phyloP scores from a whole-genome alignment of 2,113 vertebrate species.

The Bambusicola thoracicus region DNA sequence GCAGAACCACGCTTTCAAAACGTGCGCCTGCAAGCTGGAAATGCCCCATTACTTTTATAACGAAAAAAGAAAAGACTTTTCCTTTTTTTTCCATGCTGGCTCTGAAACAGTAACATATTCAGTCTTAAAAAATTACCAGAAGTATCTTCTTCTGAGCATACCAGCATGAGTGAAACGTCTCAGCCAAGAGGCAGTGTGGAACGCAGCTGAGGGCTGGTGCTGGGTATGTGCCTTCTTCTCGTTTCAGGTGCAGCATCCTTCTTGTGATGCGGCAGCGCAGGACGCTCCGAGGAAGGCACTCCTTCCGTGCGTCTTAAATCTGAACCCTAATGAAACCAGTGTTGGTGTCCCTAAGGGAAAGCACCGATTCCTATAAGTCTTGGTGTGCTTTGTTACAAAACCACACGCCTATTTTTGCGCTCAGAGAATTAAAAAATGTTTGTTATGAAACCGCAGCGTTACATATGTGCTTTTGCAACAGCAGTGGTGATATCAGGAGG shows the following conservation, averaged over 20 bases:
- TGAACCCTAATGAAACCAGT: background rate
- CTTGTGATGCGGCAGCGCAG: background rate
- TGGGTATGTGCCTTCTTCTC: background rate
- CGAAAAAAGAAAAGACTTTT: background rate
- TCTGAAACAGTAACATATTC: background rate
- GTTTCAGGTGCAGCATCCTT: background rate
- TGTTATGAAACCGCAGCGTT: constrained; percentile 29
- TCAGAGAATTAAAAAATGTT: background rate
- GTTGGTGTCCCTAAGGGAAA: background rate
- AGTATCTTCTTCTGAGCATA: background rate
- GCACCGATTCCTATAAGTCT: background rate
- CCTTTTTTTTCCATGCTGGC: background rate
- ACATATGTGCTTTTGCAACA: constrained; percentile 31
- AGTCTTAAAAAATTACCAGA: background rate
- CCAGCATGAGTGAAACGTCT: background rate
- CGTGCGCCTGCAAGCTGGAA: fast-evolving
- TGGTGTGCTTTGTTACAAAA: background rate
- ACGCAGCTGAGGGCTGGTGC: background rate
- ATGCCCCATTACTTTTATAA: background rate
- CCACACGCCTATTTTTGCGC: background rate
- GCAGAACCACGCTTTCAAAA: background rate
- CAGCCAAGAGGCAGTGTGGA: background rate
- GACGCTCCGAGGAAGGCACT: background rate
- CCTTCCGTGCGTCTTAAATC: background rate
- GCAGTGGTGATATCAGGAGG: background rate